Evolutionary conservation across 2,888 invertebrate genomes (phyloP).

Genomic region (Mantis religiosa): DNA sequence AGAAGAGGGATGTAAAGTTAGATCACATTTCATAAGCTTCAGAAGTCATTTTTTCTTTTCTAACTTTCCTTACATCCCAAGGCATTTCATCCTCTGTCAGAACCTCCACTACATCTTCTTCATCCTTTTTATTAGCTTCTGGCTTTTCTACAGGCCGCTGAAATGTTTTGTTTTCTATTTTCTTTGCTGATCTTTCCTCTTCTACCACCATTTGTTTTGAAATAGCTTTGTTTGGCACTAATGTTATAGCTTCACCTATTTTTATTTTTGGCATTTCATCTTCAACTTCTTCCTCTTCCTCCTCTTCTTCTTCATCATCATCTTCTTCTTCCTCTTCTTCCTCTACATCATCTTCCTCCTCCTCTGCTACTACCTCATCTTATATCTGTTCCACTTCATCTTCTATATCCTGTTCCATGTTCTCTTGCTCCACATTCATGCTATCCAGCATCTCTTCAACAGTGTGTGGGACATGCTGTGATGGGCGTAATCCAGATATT

Average conservation of each 20-base stretch:
- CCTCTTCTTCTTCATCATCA: not conserved
- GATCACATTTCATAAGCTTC: not conserved
- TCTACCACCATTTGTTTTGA: not conserved
- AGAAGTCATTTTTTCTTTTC: not conserved
- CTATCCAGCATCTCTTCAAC: not conserved
- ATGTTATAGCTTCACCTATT: not conserved
- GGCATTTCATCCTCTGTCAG: not conserved
- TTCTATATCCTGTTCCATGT: not conserved
- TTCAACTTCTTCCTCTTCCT: not conserved
- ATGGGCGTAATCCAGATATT: not conserved
- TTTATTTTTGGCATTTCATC: not conserved
- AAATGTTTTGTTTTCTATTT: not conserved
- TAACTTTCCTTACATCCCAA: not conserved
- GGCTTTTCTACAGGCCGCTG: not conserved
- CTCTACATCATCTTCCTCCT: no score
- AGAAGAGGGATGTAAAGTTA: no score
- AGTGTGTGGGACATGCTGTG: conserved; percentile 12
- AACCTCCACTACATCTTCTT: not conserved
- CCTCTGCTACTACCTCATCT: not conserved
- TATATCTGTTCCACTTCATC: not conserved
- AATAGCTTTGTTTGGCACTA: not conserved
- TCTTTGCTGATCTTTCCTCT: not conserved
- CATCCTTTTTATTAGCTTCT: not conserved
- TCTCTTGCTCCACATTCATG: not conserved
- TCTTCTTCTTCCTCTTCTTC: not conserved